Percentiles rank a stretch among this genome's conserved stretches.
Conservation (phyloP, 2,888 invertebrate species). For the Ischnus inquisitorius region DNA sequence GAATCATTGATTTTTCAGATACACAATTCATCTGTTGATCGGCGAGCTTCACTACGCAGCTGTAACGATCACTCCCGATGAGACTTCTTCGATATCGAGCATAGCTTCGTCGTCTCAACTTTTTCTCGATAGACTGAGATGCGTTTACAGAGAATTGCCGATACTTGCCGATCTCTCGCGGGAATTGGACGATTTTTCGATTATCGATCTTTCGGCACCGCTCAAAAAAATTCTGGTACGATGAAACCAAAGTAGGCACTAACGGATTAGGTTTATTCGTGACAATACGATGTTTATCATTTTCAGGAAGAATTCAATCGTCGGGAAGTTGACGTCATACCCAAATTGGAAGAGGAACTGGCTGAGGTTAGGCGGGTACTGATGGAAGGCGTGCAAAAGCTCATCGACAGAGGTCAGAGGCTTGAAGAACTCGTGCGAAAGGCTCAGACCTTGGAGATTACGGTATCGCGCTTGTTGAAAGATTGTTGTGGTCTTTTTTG, state of each 20-base stretch:
- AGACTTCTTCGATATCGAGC: conserved; percentile 63
- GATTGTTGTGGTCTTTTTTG: neutral
- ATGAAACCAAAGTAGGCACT: neutral
- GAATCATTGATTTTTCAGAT: conserved; percentile 67
- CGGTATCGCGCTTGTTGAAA: conserved; percentile 69
- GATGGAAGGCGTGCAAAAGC: conserved; percentile 77
- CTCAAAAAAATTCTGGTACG: conserved; percentile 76
- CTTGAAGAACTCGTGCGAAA: conserved; percentile 79
- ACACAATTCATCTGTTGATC: conserved; percentile 76
- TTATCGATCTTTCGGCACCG: conserved; percentile 75
- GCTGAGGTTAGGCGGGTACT: conserved; percentile 74
- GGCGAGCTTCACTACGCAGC: conserved; percentile 78
- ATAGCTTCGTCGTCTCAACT: conserved; percentile 68
- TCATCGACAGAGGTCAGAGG: conserved; percentile 78
- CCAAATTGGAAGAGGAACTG: conserved; percentile 74
- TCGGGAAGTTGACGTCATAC: conserved; percentile 64
- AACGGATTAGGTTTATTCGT: neutral
- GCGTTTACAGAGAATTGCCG: conserved; percentile 77
- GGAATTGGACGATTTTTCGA: conserved; percentile 71
- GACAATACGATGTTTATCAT: neutral
- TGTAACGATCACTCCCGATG: conserved; percentile 73
- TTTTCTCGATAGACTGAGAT: conserved; percentile 75
- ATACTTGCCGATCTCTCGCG: conserved; percentile 76
- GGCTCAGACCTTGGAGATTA: conserved; percentile 77
- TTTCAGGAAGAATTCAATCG: conserved; percentile 74